Evolutionary conservation across 2,888 invertebrate species (phyloP).

Genomic region (Drosophila helvetica): DNA sequence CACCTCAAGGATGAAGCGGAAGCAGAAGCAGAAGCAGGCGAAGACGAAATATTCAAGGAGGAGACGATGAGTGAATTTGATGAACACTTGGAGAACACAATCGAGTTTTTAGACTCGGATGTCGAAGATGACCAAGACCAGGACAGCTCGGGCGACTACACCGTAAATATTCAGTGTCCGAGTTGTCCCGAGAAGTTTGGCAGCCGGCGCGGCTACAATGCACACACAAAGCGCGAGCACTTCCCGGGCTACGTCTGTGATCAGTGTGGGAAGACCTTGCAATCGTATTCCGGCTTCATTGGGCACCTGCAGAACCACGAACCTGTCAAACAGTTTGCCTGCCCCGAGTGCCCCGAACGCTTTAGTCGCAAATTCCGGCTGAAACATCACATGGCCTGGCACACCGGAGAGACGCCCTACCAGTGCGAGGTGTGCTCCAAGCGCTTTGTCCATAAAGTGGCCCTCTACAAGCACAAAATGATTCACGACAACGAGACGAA

Average conservation of each 20-base stretch:
- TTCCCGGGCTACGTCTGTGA: constrained; percentile 74
- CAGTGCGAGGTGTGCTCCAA: constrained; percentile 73
- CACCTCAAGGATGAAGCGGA: constrained; percentile 28
- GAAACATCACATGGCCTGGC: constrained; percentile 77
- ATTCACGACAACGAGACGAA: constrained; percentile 76
- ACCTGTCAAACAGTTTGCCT: constrained; percentile 70
- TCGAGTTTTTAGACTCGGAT: constrained; percentile 66
- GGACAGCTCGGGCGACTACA: constrained; percentile 65
- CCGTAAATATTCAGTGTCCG: constrained; percentile 65
- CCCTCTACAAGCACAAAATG: constrained; percentile 74
- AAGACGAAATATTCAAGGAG: constrained; percentile 30
- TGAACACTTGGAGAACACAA: constrained; percentile 65
- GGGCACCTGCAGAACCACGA: constrained; percentile 72
- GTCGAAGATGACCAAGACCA: constrained; percentile 54
- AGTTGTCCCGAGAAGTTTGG: constrained; percentile 64
- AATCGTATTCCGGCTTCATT: constrained; percentile 72
- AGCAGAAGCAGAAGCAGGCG: constrained; percentile 12
- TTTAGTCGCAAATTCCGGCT: constrained; percentile 69
- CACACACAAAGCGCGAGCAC: constrained; percentile 70
- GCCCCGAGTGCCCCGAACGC: constrained; percentile 71
- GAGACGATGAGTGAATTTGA: constrained; percentile 67
- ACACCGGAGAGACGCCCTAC: constrained; percentile 71
- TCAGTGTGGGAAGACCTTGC: constrained; percentile 73
- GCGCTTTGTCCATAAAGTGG: constrained; percentile 74
- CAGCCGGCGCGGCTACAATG: constrained; percentile 64